Conservation (phyloP, 2,888 invertebrate genomes). For the Thelaira solivaga region DNA sequence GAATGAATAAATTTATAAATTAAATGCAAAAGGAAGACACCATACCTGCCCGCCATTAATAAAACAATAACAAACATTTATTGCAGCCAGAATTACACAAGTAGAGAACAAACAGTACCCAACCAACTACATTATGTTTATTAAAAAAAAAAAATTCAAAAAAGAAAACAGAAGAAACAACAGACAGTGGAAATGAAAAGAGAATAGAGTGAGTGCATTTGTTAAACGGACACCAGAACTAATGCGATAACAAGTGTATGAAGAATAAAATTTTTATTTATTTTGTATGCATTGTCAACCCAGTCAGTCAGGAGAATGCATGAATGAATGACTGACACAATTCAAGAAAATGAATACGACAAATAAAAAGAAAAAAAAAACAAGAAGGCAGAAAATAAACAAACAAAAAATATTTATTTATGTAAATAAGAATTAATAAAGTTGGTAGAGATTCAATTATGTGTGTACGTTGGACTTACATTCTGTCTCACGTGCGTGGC, state of each 20-base stretch:
- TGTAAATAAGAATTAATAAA: neutral
- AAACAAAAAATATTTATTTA: neutral
- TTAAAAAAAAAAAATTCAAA: constrained; percentile 27
- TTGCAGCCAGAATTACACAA: constrained; percentile 50
- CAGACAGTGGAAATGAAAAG: neutral
- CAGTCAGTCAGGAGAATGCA: constrained; percentile 21
- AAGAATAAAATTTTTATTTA: constrained; percentile 8
- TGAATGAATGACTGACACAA: constrained; percentile 44
- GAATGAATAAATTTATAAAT: constrained; percentile 13
- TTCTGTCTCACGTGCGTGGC: neutral
- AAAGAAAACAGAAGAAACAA: constrained; percentile 58
- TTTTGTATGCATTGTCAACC: constrained; percentile 14
- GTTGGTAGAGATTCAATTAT: neutral
- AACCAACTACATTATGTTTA: too few relatives aligned
- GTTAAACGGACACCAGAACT: constrained; percentile 61
- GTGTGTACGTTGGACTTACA: too few relatives aligned
- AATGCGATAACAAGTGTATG: constrained; percentile 64
- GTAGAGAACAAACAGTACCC: constrained; percentile 20
- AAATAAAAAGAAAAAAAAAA: neutral
- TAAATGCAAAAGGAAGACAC: constrained; percentile 49
- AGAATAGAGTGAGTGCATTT: constrained; percentile 51
- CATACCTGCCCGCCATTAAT: constrained; percentile 68
- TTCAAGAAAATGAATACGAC: constrained; percentile 8
- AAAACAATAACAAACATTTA: constrained; percentile 63
- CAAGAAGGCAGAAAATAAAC: neutral